phyloP scores from a whole-genome alignment of 2,797 vertebrate genomes.

The Urophycis tenuis region DNA sequence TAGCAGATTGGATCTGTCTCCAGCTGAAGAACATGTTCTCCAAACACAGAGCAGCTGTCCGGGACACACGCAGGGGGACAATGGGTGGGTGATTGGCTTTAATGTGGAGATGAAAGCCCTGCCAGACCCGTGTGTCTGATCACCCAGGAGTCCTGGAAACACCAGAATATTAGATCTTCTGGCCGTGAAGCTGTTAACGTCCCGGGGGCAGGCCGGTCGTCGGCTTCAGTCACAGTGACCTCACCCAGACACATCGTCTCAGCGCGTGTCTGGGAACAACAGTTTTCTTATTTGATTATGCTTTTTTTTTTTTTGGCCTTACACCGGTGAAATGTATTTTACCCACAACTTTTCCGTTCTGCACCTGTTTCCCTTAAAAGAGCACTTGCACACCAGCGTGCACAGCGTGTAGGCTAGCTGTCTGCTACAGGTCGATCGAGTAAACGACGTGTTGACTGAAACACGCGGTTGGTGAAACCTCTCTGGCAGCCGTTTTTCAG shows the following conservation, averaged over 20 bases:
- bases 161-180: not conserved
- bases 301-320: too few relatives aligned
- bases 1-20: not conserved
- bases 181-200: not conserved
- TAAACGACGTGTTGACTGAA: too few relatives aligned
- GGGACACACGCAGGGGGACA: not conserved
- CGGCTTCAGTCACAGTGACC: not conserved
- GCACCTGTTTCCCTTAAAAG: too few relatives aligned
- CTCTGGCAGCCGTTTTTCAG: too few relatives aligned
- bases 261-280: not conserved
- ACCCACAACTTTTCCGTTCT: too few relatives aligned
- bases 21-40: not conserved
- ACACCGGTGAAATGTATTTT: too few relatives aligned
- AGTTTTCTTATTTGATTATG: too few relatives aligned
- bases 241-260: not conserved
- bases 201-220: too few relatives aligned
- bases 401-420: too few relatives aligned
- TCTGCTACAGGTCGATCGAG: too few relatives aligned
- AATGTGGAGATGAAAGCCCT: not conserved
- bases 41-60: not conserved
- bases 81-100: not conserved
- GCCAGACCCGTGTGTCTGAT: not conserved
- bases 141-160: not conserved
- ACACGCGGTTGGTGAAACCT: too few relatives aligned
- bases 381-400: too few relatives aligned